Evolutionary conservation across 2,888 invertebrate genomes (phyloP).

Genomic region (Crossocerus cetratus): DNA sequence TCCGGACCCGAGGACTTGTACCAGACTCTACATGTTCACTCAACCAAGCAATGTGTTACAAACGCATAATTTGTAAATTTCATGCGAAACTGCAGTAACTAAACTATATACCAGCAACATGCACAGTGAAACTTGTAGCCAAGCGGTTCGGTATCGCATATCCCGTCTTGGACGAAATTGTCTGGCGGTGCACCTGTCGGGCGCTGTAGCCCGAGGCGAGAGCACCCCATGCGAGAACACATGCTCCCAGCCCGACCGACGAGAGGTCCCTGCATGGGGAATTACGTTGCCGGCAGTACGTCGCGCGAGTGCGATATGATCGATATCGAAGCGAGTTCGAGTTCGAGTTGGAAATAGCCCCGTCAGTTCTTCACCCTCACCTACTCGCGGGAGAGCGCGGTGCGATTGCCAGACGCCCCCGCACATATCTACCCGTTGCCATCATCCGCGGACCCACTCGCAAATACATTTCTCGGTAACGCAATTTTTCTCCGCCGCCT

Average conservation of each 20-base stretch:
- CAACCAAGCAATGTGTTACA: too few relatives aligned
- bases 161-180: too few relatives aligned
- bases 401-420: constrained; percentile 26
- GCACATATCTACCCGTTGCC: constrained; percentile 29
- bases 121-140: too few relatives aligned
- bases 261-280: constrained; percentile 45
- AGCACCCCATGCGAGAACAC: background rate
- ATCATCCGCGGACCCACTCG: constrained; percentile 23
- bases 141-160: too few relatives aligned
- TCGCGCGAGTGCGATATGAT: constrained; percentile 34
- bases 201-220: background rate
- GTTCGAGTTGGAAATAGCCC: constrained; percentile 42
- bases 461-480: constrained; percentile 33
- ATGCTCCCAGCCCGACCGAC: constrained; percentile 2
- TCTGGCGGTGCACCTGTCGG: background rate
- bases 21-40: too few relatives aligned
- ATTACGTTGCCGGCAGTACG: constrained; percentile 31
- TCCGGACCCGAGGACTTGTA: too few relatives aligned
- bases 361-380: constrained; percentile 36
- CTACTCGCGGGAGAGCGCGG: too few relatives aligned
- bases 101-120: too few relatives aligned
- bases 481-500: constrained; percentile 8
- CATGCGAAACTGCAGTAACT: too few relatives aligned
- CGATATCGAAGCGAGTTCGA: constrained; percentile 33
- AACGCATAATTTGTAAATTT: too few relatives aligned